These are phyloP conservation scores for Nomia melanderi DNA, from an alignment of 1,140 invertebrate species.

Conservation along the genomic window DNA sequence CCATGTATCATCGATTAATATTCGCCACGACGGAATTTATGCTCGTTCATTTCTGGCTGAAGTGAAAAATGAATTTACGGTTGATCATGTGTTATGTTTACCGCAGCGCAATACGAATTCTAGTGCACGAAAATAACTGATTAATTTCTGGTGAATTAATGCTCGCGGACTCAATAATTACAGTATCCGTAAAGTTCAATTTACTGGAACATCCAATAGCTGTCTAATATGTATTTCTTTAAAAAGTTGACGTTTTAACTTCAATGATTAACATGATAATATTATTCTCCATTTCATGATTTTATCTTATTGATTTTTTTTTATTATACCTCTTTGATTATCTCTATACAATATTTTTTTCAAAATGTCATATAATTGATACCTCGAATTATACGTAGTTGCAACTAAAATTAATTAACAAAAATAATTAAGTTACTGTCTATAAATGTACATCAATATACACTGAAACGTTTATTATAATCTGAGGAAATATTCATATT, in stretches of 20 bases:
- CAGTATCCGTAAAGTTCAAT: neutral
- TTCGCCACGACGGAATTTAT: constrained; percentile 12
- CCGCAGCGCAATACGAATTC: constrained; percentile 8
- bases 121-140: constrained; percentile 21
- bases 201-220: neutral
- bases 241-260: no score
- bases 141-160: constrained; percentile 24
- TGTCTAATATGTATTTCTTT: no score
- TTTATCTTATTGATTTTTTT: no score
- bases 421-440: no score
- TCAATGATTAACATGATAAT: neutral
- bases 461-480: no score
- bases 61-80: constrained; percentile 35
- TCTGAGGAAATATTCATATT: no score
- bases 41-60: neutral
- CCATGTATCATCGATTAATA: constrained; percentile 16
- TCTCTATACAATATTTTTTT: no score
- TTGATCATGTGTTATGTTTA: constrained; percentile 25
- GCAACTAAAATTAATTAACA: no score
- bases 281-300: neutral
- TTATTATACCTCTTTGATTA: no score
- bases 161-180: neutral
- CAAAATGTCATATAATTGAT: no score
- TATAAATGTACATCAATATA: no score
- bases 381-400: no score